Base-by-base conservation (phyloP, 2,113 vertebrate species). In the Cettia cetti region DNA sequence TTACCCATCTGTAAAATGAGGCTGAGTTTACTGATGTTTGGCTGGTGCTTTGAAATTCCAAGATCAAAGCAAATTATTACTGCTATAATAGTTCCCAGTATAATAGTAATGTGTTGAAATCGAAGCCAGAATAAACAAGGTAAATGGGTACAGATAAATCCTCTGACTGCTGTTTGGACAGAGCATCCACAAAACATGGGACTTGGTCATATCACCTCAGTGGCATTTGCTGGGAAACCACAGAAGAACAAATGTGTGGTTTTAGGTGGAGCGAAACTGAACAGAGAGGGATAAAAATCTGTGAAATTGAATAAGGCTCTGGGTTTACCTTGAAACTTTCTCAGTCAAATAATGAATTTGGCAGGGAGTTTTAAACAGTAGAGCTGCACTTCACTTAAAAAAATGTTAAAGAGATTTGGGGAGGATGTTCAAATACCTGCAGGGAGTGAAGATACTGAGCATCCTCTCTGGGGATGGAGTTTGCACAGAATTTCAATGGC, bases 21-120 rank as follows among this genome's bases (percentile, higher is more conserved):
- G 56, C 71, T 57, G 89, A 82, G 49, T 83, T 93, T 95, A 63
- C 79, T 94, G 92, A 72, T 88, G 64, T 90, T 96, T 96, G 93
- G 76, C 93, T 94, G 72, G n/a, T 95, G 80, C 86, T 92, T 95
- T 92, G 94, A 93, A 94, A 94, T 94, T 86, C 69, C 80, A 92
- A 92, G 76, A 96, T 95, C 92, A 96, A 96, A 96, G 93, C 60
- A 83, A 95, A 92, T 93, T 89, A 88, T 93, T 95, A 76, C 70
- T 82, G 87, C 95, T 80, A 0, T 76, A 89, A 92, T 82, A 78
- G 80, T 78, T 96, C 76, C 90, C 93, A 83, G 68, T 94, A 28
- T 86, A 90, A 93, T 64, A 92, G 45, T 96, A 89, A 75, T 37
- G 76, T 74, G 63, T 78, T 90, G 92, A 66, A 81, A 78, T 45